These are phyloP conservation scores for Plagodis dolabraria DNA, from an alignment of 2,888 invertebrate species.

Conservation along the genomic window DNA sequence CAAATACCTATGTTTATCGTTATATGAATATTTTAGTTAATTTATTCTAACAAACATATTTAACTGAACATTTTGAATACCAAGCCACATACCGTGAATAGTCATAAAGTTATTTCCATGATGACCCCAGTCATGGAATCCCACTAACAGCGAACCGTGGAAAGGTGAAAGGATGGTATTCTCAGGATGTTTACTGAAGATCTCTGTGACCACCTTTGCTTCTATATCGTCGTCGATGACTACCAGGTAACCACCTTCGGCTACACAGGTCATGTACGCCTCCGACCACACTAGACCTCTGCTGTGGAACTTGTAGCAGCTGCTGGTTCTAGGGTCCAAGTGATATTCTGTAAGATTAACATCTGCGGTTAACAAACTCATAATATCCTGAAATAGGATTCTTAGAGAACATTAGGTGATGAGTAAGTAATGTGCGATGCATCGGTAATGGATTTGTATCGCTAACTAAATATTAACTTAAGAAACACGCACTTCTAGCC, in stretches of 20 bases:
- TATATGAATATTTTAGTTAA: not conserved
- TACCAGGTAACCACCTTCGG: constrained; percentile 14
- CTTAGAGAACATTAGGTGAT: too few relatives aligned
- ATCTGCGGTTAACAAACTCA: too few relatives aligned
- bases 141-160: constrained; percentile 39
- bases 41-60: not conserved
- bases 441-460: too few relatives aligned
- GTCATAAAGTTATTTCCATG: constrained; percentile 45
- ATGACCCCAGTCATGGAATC: constrained; percentile 37
- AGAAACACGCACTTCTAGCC: too few relatives aligned
- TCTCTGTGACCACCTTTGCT: constrained; percentile 40
- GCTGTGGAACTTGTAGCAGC: constrained; percentile 33
- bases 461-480: too few relatives aligned
- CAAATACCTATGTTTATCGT: too few relatives aligned
- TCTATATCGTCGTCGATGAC: constrained; percentile 55
- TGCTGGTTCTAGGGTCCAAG: too few relatives aligned
- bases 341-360: too few relatives aligned
- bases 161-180: constrained; percentile 28
- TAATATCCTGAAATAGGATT: too few relatives aligned
- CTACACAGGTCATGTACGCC: constrained; percentile 34
- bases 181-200: constrained; percentile 36
- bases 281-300: constrained; percentile 49
- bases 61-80: not conserved
- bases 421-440: too few relatives aligned
- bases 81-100: constrained; percentile 43